These are phyloP conservation scores for Lepidotrigona ventralis DNA, from an alignment of 1,140 invertebrate genomes.

Conservation along the genomic window DNA sequence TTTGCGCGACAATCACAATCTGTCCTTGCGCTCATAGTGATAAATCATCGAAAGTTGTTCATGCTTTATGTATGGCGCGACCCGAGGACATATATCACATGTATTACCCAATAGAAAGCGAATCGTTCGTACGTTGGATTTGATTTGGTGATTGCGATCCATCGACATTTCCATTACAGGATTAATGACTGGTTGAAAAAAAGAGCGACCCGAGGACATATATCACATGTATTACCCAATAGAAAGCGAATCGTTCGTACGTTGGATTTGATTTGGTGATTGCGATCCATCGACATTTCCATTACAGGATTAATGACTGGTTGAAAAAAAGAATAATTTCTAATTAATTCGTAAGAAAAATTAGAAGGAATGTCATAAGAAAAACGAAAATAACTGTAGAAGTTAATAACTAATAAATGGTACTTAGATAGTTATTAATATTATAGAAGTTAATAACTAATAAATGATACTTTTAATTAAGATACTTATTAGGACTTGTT, in stretches of 20 bases:
- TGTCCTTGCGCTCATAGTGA: slow-evolving; percentile 17
- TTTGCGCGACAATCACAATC: neutral
- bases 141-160: slow-evolving; percentile 22
- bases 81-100: slow-evolving; percentile 59
- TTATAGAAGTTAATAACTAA: no score
- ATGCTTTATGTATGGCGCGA: slow-evolving; percentile 68
- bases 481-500: no score
- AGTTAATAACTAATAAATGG: no score
- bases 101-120: slow-evolving; percentile 72
- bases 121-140: slow-evolving; percentile 54
- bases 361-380: neutral
- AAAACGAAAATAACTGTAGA: neutral
- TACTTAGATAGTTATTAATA: no score
- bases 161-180: slow-evolving; percentile 2
- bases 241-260: slow-evolving; percentile 65
- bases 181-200: neutral
- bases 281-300: neutral
- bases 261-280: slow-evolving; percentile 46
- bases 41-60: slow-evolving; percentile 68
- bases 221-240: slow-evolving; percentile 69
- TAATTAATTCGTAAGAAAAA: neutral
- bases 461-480: no score
- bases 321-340: neutral
- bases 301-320: neutral
- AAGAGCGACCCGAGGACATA: slow-evolving; percentile 51